These are phyloP conservation scores for Phalacrocorax brasilianus DNA, from an alignment of 2,113 vertebrate species.

Conservation along the genomic window DNA sequence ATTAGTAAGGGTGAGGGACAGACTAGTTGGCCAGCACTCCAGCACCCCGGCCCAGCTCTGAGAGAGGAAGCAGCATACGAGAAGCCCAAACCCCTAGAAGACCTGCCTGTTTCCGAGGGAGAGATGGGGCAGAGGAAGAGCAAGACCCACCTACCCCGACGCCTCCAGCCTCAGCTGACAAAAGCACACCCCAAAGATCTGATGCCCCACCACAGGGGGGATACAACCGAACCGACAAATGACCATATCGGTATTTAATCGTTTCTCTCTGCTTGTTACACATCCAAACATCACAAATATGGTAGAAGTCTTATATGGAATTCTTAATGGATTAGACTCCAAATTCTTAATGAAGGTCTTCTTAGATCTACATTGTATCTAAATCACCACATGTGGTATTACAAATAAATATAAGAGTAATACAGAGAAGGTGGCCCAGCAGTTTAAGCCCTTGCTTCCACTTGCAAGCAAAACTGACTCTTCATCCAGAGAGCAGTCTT, in stretches of 20 bases:
- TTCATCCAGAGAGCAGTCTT: neutral
- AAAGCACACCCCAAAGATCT: accelerated
- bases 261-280: neutral
- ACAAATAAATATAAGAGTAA: neutral
- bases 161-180: neutral
- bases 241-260: neutral
- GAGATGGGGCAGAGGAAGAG: accelerated
- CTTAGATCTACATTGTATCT: neutral
- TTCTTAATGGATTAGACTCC: neutral
- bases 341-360: neutral
- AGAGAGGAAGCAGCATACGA: neutral
- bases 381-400: neutral
- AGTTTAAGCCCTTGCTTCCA: neutral
- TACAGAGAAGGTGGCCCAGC: neutral
- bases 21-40: neutral
- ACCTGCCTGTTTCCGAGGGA: neutral
- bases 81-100: neutral
- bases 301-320: neutral
- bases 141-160: neutral
- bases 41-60: neutral
- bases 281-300: neutral
- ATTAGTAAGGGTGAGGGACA: neutral
- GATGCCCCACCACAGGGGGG: neutral
- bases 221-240: neutral
- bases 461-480: neutral